A percentile compares a stretch with the other conserved stretches of the same genome.
Evolutionary conservation across 2,113 vertebrate genomes (phyloP).

Genomic region (Bufo gargarizans): DNA sequence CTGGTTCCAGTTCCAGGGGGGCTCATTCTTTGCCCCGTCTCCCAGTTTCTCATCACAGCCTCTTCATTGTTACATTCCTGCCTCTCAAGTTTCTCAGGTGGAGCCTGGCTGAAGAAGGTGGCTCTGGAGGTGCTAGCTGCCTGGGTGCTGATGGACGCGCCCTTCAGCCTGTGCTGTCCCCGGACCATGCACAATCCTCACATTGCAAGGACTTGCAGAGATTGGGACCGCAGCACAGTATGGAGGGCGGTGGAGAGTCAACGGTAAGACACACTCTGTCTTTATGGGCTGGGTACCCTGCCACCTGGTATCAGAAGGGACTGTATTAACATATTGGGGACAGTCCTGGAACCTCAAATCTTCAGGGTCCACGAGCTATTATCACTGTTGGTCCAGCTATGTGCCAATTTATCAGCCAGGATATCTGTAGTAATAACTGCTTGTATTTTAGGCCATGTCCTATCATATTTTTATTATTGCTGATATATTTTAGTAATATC

Average conservation of each 20-base stretch:
- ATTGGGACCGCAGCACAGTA: constrained; percentile 35
- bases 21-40: constrained; percentile 1
- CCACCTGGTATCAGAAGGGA: background rate
- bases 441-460: no score
- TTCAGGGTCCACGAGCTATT: background rate
- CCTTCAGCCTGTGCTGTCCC: constrained; percentile 36
- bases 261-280: constrained; percentile 12
- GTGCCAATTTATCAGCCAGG: no score
- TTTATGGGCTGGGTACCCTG: background rate
- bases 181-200: constrained; percentile 18
- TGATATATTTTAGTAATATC: no score
- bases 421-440: no score
- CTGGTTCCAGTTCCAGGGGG: constrained; percentile 36
- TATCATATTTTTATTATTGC: no score
- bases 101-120: constrained; percentile 22
- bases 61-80: constrained; percentile 49
- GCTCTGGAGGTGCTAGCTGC: constrained; percentile 12
- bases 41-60: constrained; percentile 46
- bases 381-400: no score
- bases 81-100: constrained; percentile 49
- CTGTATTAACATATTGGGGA: background rate
- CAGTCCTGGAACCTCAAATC: background rate
- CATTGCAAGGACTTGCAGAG: constrained; percentile 34
- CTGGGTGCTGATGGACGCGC: constrained; percentile 50
- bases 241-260: constrained; percentile 41